A percentile compares a stretch with the other conserved stretches of the same genome.
These are phyloP conservation scores for Polia nebulosa DNA, from an alignment of 2,888 invertebrate species.

Conservation along the genomic window DNA sequence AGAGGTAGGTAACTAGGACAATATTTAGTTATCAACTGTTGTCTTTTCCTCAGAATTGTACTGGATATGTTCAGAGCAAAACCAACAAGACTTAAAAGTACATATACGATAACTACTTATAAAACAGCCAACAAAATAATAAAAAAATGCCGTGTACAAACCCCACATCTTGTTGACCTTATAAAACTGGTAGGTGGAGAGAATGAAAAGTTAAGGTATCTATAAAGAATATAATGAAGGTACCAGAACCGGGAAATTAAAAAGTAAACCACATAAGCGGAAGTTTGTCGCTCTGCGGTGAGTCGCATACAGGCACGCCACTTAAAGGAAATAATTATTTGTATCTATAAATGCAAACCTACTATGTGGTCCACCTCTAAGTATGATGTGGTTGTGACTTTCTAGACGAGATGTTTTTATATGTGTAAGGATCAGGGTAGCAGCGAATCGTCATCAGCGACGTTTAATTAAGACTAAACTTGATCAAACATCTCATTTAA, in stretches of 20 bases:
- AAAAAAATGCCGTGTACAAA: slow-evolving; percentile 38
- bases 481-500: background rate
- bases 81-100: slow-evolving; percentile 15
- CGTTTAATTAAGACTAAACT: background rate
- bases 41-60: background rate
- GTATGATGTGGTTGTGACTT: background rate
- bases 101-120: background rate
- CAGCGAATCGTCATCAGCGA: background rate
- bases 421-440: background rate
- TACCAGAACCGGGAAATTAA: slow-evolving; percentile 40
- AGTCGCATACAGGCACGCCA: background rate
- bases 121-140: slow-evolving; percentile 31
- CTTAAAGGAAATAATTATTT: background rate
- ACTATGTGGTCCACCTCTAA: background rate
- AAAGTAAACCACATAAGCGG: slow-evolving; percentile 9
- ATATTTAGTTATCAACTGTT: background rate
- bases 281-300: background rate
- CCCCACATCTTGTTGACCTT: slow-evolving; percentile 71
- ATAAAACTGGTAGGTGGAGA: slow-evolving; percentile 60
- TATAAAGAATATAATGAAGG: background rate
- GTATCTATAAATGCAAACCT: background rate
- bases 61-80: slow-evolving; percentile 10
- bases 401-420: background rate
- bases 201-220: slow-evolving; percentile 43
- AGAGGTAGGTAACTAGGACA: background rate